Percentiles rank a stretch among this genome's conserved stretches.
Evolutionary conservation across 2,797 vertebrate species (phyloP).

Genomic region (Pitangus sulphuratus): DNA sequence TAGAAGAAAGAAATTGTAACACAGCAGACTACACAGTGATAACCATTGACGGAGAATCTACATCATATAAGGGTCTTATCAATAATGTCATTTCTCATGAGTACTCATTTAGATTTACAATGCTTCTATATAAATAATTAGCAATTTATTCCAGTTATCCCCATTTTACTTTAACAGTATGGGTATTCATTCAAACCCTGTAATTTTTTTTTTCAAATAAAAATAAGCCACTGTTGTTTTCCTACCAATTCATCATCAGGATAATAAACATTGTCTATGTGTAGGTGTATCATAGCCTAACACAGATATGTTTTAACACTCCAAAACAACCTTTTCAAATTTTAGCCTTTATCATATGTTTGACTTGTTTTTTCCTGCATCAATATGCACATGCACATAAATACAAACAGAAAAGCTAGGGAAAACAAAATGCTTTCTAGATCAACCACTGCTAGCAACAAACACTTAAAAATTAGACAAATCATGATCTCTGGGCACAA

Average conservation of each 20-base stretch:
- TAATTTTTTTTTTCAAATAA: not conserved
- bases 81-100: not conserved
- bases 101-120: not conserved
- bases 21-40: not conserved
- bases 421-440: not conserved
- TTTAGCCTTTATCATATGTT: not conserved
- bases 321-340: not conserved
- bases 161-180: not conserved
- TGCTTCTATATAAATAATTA: not conserved
- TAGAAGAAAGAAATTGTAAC: not conserved
- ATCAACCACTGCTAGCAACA: not conserved
- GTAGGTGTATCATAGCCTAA: not conserved
- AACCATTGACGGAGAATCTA: not conserved
- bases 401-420: not conserved
- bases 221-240: not conserved
- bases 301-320: not conserved
- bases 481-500: not conserved
- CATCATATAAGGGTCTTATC: not conserved
- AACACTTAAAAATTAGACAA: not conserved
- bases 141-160: not conserved
- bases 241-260: not conserved
- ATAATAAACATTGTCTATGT: not conserved
- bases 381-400: accelerated
- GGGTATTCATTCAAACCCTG: not conserved
- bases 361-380: not conserved